A percentile compares a stretch with the other conserved stretches of the same genome.
Evolutionary conservation across 2,888 invertebrate genomes (phyloP).

Genomic region (Acrobasis suavella): DNA sequence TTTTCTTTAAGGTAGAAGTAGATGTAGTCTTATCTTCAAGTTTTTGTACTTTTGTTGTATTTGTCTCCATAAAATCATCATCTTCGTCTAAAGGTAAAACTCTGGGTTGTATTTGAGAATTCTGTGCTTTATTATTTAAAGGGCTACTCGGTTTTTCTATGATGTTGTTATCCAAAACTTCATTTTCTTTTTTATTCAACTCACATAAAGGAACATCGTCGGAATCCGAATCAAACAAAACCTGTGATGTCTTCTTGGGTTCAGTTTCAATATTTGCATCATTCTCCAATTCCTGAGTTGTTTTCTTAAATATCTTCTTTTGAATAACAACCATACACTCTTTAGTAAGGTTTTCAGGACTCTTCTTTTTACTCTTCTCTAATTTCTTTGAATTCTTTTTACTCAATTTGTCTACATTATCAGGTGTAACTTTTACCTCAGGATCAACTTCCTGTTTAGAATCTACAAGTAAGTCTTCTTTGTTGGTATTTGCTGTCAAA

Average conservation of each 20-base stretch:
- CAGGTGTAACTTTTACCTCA: not conserved
- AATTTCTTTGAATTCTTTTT: slow-evolving; percentile 23
- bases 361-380: slow-evolving; percentile 40
- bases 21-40: slow-evolving; percentile 43
- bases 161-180: slow-evolving; percentile 18
- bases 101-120: slow-evolving; percentile 21
- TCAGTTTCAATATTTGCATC: slow-evolving; percentile 28
- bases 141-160: slow-evolving; percentile 14
- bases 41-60: slow-evolving; percentile 40
- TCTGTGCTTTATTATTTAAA: not conserved
- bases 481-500: not conserved
- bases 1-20: slow-evolving; percentile 38
- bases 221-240: slow-evolving; percentile 60
- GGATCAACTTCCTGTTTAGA: not conserved
- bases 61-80: slow-evolving; percentile 51
- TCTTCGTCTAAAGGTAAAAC: slow-evolving; percentile 39
- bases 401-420: not conserved
- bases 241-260: slow-evolving; percentile 41
- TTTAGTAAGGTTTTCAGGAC: slow-evolving; percentile 68
- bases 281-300: slow-evolving; percentile 19
- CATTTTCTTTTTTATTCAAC: slow-evolving; percentile 45
- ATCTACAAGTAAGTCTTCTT: not conserved
- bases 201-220: slow-evolving; percentile 63
- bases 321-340: slow-evolving; percentile 74
- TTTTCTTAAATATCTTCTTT: slow-evolving; percentile 59